phyloP scores from a whole-genome alignment of 2,797 vertebrate species.

The Cheirogaleus major region DNA sequence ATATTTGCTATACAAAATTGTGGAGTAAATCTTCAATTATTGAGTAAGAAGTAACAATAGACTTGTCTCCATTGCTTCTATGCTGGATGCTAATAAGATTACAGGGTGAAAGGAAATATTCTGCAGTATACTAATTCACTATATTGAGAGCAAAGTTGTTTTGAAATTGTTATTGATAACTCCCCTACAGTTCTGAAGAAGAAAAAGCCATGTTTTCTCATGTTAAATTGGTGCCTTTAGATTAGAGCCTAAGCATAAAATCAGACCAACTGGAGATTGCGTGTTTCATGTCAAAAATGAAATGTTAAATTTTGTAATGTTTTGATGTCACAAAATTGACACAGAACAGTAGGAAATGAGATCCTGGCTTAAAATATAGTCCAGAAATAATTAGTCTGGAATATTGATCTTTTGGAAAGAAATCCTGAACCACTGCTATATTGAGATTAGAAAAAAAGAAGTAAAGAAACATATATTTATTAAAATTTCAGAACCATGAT shows the following conservation, averaged over 20 bases:
- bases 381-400: neutral
- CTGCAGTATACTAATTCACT: neutral
- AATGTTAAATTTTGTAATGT: neutral
- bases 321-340: neutral
- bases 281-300: neutral
- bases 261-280: neutral
- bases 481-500: neutral
- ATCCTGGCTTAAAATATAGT: neutral
- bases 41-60: neutral
- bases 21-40: neutral
- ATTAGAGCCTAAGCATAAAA: neutral
- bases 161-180: neutral
- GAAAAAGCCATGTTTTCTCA: neutral
- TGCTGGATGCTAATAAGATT: neutral
- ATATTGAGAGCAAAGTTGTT: neutral
- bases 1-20: neutral
- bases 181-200: neutral
- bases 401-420: neutral
- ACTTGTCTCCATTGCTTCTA: neutral
- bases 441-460: neutral
- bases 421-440: neutral
- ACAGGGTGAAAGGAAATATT: neutral
- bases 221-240: neutral
- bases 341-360: neutral
- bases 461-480: neutral